phyloP scores from a whole-genome alignment of 2,797 vertebrate species.

The Silurus aristotelis region DNA sequence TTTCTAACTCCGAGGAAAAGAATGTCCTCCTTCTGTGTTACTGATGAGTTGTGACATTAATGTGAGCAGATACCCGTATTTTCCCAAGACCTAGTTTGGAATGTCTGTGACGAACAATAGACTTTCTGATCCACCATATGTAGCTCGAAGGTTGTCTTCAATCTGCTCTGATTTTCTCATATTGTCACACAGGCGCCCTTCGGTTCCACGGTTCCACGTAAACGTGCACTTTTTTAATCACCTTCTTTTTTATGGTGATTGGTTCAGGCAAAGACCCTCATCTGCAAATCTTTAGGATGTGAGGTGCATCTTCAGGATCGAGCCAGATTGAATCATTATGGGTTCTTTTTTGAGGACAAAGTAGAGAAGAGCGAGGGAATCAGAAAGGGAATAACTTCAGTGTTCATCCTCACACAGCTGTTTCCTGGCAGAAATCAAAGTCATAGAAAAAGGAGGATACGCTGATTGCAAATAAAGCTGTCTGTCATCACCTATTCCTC shows the following conservation, averaged over 20 bases:
- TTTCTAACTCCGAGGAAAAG: conserved; percentile 16
- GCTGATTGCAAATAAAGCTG: conserved; percentile 53
- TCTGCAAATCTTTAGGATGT: conserved; percentile 43
- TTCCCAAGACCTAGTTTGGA: conserved; percentile 8
- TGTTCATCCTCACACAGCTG: conserved; percentile 35
- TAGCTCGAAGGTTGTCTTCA: background rate
- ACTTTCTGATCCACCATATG: conserved; percentile 16
- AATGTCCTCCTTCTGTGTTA: background rate
- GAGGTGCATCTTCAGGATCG: conserved; percentile 20
- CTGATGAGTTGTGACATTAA: conserved; percentile 52
- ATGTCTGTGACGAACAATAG: background rate
- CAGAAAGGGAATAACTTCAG: conserved; percentile 36
- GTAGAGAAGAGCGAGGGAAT: conserved; percentile 27
- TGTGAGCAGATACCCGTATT: background rate
- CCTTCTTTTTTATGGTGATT: background rate
- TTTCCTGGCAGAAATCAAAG: conserved; percentile 44
- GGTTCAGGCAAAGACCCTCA: background rate
- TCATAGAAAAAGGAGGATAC: conserved; percentile 34
- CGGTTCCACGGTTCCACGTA: background rate
- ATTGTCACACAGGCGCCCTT: conserved; percentile 12
- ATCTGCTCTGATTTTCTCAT: conserved; percentile 34
- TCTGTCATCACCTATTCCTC: conserved; percentile 48
- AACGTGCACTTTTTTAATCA: conserved; percentile 17
- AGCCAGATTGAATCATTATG: conserved; percentile 46
- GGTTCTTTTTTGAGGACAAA: conserved; percentile 34